Evolutionary conservation across 2,888 invertebrate species (phyloP).

Genomic region (Eutolmus rufibarbis): DNA sequence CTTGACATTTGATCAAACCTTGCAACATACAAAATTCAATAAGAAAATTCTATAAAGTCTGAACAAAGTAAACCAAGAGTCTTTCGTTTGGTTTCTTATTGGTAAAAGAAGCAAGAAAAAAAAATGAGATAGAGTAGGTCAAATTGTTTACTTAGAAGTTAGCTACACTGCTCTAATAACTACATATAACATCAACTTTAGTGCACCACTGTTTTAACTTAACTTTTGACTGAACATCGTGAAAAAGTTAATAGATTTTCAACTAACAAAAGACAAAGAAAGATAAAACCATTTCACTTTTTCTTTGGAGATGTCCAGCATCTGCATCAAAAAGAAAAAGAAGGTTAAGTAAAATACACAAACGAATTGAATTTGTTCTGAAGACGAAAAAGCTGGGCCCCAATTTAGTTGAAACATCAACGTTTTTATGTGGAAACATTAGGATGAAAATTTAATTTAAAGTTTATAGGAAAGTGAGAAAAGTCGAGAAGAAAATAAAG

Average conservation of each 20-base stretch:
- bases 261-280: not conserved
- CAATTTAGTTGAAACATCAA: not conserved
- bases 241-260: not conserved
- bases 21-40: too few relatives aligned
- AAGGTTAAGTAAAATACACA: not conserved
- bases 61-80: not conserved
- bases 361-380: not conserved
- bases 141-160: not conserved
- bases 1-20: too few relatives aligned
- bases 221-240: not conserved
- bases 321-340: not conserved
- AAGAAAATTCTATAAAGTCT: not conserved
- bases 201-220: not conserved
- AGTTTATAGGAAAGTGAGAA: not conserved
- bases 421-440: not conserved
- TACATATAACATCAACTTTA: not conserved
- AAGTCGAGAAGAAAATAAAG: not conserved
- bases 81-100: not conserved
- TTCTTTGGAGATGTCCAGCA: not conserved
- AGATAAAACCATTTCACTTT: not conserved
- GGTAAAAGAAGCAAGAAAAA: not conserved
- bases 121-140: not conserved
- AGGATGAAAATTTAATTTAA: constrained; percentile 12
- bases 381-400: not conserved
- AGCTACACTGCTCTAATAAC: not conserved